phyloP scores from a whole-genome alignment of 1,140 invertebrate species.

The Caerostris darwini region DNA sequence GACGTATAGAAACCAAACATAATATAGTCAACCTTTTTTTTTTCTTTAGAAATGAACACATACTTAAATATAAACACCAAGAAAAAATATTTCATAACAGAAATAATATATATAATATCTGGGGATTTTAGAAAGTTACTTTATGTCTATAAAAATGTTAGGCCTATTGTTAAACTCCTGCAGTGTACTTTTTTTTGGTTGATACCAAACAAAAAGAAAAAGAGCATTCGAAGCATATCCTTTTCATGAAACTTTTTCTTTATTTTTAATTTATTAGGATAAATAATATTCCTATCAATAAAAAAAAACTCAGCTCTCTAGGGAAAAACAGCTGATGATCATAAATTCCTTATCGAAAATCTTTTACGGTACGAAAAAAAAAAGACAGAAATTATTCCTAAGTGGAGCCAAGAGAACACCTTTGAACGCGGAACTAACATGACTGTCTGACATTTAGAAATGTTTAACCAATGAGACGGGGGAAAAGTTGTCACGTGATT shows the following conservation, averaged over 20 bases:
- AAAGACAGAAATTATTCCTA: background rate
- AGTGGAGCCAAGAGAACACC: background rate
- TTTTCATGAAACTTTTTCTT: background rate
- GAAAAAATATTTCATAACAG: too few relatives aligned
- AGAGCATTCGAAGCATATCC: background rate
- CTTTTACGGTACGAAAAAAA: background rate
- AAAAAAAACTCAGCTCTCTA: background rate
- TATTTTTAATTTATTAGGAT: background rate
- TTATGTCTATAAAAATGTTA: too few relatives aligned
- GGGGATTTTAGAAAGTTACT: too few relatives aligned
- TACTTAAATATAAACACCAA: too few relatives aligned
- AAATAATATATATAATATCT: too few relatives aligned
- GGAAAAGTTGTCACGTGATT: slow-evolving; percentile 22
- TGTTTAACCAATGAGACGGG: slow-evolving; percentile 38
- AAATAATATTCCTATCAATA: background rate
- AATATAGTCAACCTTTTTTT: too few relatives aligned
- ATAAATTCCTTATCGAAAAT: background rate
- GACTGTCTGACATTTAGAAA: slow-evolving; percentile 60
- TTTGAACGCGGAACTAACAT: slow-evolving; percentile 13
- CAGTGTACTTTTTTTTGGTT: too few relatives aligned
- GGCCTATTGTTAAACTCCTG: too few relatives aligned
- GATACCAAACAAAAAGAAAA: too few relatives aligned
- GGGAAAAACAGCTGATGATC: slow-evolving; percentile 20
- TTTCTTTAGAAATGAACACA: too few relatives aligned
- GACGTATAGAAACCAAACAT: too few relatives aligned